A percentile compares a stretch with the other conserved stretches of the same genome.
Conservation (phyloP, 2,888 invertebrate genomes). For the Helicoverpa assulta region DNA sequence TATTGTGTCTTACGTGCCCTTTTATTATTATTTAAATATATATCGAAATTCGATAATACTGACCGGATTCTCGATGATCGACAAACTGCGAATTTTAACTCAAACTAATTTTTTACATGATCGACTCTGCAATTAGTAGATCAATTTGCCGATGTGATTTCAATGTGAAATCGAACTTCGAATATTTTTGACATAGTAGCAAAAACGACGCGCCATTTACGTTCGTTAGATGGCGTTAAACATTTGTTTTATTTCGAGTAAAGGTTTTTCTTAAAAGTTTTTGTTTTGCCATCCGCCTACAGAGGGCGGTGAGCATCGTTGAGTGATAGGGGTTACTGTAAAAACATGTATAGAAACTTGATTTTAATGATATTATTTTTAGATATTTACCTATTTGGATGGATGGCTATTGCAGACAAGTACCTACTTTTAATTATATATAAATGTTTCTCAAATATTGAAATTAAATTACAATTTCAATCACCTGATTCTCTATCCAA, state of each 20-base stretch:
- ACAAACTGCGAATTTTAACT: constrained; percentile 29
- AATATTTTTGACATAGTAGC: constrained; percentile 46
- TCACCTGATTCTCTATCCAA: constrained; percentile 42
- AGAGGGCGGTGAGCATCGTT: constrained; percentile 24
- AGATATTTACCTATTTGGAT: constrained; percentile 57
- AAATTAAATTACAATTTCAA: constrained; percentile 1
- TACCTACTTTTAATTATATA: constrained; percentile 17
- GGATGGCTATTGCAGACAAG: constrained; percentile 15
- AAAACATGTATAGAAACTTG: constrained; percentile 62
- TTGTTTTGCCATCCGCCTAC: constrained; percentile 16
- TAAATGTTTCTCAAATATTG: constrained; percentile 24
- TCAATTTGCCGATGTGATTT: constrained; percentile 45
- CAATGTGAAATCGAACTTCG: constrained; percentile 43
- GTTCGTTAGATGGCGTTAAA: constrained; percentile 46
- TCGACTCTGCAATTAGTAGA: constrained; percentile 33
- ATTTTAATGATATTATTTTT: constrained; percentile 56
- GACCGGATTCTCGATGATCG: constrained; percentile 11
- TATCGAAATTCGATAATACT: constrained; percentile 35
- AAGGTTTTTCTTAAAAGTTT: constrained; percentile 27
- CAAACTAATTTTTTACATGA: constrained; percentile 23
- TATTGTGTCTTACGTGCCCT: constrained; percentile 58
- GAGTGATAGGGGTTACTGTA: constrained; percentile 54
- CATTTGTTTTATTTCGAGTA: constrained; percentile 32
- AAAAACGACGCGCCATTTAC: constrained; percentile 52
- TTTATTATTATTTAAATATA: constrained; percentile 24